Base-by-base conservation (phyloP, 2,797 vertebrate species). In the Microctenopoma lineatum region DNA sequence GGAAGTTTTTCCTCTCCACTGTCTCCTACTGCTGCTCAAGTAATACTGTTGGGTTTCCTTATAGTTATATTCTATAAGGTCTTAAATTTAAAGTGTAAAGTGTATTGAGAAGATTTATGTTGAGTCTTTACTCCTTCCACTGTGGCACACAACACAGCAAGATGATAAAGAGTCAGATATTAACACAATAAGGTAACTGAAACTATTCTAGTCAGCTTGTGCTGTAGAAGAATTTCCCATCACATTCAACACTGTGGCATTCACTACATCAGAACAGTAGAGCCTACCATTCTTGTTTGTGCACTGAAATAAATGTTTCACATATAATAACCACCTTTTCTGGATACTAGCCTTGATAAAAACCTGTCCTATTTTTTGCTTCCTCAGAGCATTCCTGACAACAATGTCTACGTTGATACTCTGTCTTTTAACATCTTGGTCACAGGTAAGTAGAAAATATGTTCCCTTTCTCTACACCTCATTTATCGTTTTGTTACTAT, bases 381-480 rank as follows among this genome's bases (percentile, higher is more conserved):
- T 80, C 75, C 65, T 42, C 79, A 95, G 94, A 90, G 74, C 44
- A 7, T 4, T 5, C 29, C 58, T 0, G 4, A 63, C 0, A 83
- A 91, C 1, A 18, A 0, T 0, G 86, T 80, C 54, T 93, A 66
- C 21, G 86, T 92, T 1, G 11, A 76, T 4, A 0, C 8, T 0
- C 1, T 95, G 63, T 44, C 70, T 18, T 87, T 91, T 45, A 0
- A 0, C 0, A 29, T 95, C 34, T 0, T 0, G 45, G 87, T 16
- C 79, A 93, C 0, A 27, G 64, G 94, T 94, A 86, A 69, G 81
- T 32, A 7, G 3, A 9, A 5, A 38, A 42, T 16, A 42, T 12
- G 47, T 55, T 34, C 34, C 3, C 12, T 11, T 5, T 15, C 26
- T 26, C 52, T 32, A 8, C 38, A 2, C 39, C 3, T 50, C 11